Percentiles rank a stretch among this genome's conserved stretches.
phyloP scores from a whole-genome alignment of 2,113 vertebrate genomes.

The Oreochromis tanganicae region DNA sequence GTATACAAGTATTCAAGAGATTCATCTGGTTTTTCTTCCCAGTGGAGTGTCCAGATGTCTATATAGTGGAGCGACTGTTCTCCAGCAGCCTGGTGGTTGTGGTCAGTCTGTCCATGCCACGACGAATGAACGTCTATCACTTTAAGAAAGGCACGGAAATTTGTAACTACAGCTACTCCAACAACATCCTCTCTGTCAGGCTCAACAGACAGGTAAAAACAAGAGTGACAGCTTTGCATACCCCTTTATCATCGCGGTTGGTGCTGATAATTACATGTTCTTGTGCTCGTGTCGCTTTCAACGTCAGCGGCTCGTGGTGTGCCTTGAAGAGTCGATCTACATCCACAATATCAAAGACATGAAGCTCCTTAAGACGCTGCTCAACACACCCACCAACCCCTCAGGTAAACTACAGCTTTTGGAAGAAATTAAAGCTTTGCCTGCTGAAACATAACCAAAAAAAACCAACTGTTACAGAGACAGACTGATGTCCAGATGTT shows the following conservation, averaged over 20 bases:
- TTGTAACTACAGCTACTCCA: slow-evolving; percentile 95
- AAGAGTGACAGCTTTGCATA: background rate
- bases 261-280: background rate
- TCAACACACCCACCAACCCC: slow-evolving; percentile 83
- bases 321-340: slow-evolving; percentile 87
- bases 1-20: background rate
- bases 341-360: slow-evolving; percentile 97
- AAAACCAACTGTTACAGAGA: background rate
- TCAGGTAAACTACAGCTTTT: slow-evolving; percentile 70
- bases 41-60: slow-evolving; percentile 89
- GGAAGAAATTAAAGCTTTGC: background rate
- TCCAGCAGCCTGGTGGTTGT: slow-evolving; percentile 96
- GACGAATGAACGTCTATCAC: slow-evolving; percentile 93
- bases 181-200: slow-evolving; percentile 85
- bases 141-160: slow-evolving; percentile 97
- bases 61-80: slow-evolving; percentile 93
- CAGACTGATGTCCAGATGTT: background rate
- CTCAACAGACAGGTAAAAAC: slow-evolving; percentile 86
- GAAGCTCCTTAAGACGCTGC: slow-evolving; percentile 90
- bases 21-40: background rate
- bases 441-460: background rate
- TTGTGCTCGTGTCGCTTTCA: background rate
- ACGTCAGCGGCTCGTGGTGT: slow-evolving; percentile 84
- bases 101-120: slow-evolving; percentile 84
- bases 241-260: background rate